Evolutionary conservation across 53 echinoderm and acorn worm genomes (phyloP), one percentile per base, ranked within the genome.

Genomic region (Paracentrotus lividus): DNA sequence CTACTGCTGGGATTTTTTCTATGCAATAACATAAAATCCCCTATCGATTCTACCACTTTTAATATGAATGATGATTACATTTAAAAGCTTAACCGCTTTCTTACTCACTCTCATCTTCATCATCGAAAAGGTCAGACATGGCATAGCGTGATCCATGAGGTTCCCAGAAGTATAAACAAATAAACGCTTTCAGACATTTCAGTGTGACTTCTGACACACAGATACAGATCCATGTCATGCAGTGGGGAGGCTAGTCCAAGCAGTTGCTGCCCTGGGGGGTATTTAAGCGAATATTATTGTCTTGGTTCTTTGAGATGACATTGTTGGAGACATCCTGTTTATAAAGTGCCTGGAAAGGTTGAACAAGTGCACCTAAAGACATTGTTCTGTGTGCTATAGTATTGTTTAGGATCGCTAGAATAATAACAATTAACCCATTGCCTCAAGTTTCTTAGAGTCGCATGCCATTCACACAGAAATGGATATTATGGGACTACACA

Each of bases 141-240:
- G 36, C 75, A 75, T 36, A 76, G 20, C 38, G 76, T 5, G 38
- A 76, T 38, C n/a, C 42, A 42, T 40, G 76, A n/a, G 76, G 42
- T 76, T 76, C 76, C 76, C 76, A 31, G 76, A 40, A 76, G 76
- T 42, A 76, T 40, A 76, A 38, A 76, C 38, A 42, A 76, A 76
- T 76, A 76, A 76, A 42, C 76, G 42, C 29, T 64, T 54, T 60
- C 60, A 61, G 64, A 64, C 64, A 36, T 21, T n/a, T 15, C 18
- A 42, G 76, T 18, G 42, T 40, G 76, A 76, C 76, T 14, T 0
- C 18, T 40, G 13, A 20, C 21, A 36, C 5, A 32, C 21, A 21
- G 76, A 76, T 76, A 40, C 76, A 76, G 76, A 76, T 76, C 23
- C 76, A 1, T 40, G 42, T 23, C 20, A 38, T 76, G 20, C 42